phyloP scores from a whole-genome alignment of 2,888 invertebrate genomes.

The Xanthorhoe spadicearia region DNA sequence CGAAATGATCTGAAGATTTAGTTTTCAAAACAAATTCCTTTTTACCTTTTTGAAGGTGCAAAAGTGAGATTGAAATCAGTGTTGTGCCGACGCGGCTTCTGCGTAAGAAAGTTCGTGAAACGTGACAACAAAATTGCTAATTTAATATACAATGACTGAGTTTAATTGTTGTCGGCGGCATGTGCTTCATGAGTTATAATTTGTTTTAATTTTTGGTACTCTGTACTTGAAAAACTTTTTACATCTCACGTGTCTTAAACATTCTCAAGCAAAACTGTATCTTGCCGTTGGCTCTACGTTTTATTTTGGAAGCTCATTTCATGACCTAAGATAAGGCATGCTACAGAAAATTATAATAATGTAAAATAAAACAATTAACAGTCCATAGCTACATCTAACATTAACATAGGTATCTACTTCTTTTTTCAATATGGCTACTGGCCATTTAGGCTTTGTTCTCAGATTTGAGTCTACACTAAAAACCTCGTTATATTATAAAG shows the following conservation, averaged over 20 bases:
- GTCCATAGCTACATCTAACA: too few species aligned
- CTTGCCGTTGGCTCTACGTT: too few species aligned
- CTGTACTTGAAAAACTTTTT: neutral
- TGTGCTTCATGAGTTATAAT: neutral
- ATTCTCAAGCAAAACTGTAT: too few species aligned
- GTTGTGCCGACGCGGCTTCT: constrained; percentile 26
- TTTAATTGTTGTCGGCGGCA: neutral
- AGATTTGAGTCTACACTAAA: too few species aligned
- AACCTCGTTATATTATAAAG: too few species aligned
- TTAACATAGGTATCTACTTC: too few species aligned
- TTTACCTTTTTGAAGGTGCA: constrained; percentile 4
- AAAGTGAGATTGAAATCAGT: constrained; percentile 27
- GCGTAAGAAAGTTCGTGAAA: constrained; percentile 12
- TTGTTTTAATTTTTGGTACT: neutral
- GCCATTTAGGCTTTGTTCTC: too few species aligned
- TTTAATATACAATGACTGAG: constrained; percentile 1
- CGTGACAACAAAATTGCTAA: constrained; percentile 14
- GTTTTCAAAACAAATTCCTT: constrained; percentile 24
- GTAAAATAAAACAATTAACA: too few species aligned
- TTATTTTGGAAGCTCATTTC: too few species aligned
- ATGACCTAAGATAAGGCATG: too few species aligned
- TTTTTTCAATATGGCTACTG: too few species aligned
- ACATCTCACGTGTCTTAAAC: neutral
- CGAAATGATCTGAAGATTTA: constrained; percentile 27
- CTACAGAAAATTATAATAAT: too few species aligned